A percentile compares a stretch with the other conserved stretches of the same genome.
phyloP scores from a whole-genome alignment of 2,797 vertebrate genomes.

The Chloroceryle amazona region DNA sequence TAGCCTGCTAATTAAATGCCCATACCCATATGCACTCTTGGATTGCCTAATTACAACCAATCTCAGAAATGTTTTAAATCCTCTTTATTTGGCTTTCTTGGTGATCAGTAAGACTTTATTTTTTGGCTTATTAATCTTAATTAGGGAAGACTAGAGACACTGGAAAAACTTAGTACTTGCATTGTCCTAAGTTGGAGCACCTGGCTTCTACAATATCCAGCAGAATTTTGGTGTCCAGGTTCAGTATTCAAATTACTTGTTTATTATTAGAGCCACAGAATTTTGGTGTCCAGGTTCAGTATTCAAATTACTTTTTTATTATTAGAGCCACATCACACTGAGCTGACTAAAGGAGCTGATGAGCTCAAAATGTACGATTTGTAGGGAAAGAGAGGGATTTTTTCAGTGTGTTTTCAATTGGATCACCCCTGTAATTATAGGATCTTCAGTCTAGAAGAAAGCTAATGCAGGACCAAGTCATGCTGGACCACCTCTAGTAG shows the following conservation, averaged over 20 bases:
- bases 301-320: background rate
- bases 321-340: background rate
- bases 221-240: background rate
- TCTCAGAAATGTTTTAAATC: background rate
- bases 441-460: background rate
- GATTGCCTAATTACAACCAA: background rate
- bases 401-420: background rate
- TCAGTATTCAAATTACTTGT: background rate
- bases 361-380: background rate
- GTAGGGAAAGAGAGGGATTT: background rate
- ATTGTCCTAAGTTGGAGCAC: background rate
- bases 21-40: background rate
- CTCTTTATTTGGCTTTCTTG: background rate
- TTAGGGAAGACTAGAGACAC: background rate
- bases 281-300: background rate
- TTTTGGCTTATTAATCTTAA: background rate
- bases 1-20: background rate
- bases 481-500: background rate
- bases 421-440: background rate
- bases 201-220: background rate
- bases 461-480: background rate
- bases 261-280: background rate
- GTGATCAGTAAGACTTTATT: background rate
- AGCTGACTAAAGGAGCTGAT: background rate
- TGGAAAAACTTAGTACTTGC: background rate